phyloP scores from a whole-genome alignment of 1,140 invertebrate species.

The Augochlora pura region DNA sequence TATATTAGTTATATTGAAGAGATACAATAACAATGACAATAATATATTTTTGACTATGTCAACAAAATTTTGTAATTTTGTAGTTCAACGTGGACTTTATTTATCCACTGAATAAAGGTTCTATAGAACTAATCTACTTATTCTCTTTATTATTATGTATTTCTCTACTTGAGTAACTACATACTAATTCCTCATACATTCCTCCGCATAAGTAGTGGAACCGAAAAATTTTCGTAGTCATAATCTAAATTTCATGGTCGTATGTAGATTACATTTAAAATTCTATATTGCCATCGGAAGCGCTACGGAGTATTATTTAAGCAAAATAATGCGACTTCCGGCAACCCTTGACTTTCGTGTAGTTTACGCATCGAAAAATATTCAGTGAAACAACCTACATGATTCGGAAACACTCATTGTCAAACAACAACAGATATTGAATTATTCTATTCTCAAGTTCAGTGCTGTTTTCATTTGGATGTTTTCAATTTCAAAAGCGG shows the following conservation, averaged over 20 bases:
- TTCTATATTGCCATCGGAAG: background rate
- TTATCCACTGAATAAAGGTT: constrained; percentile 37
- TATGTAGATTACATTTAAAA: background rate
- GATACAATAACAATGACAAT: constrained; percentile 47
- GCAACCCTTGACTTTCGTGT: constrained; percentile 72
- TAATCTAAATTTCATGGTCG: background rate
- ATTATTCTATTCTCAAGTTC: constrained; percentile 15
- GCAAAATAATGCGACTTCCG: constrained; percentile 75
- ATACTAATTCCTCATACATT: too few relatives aligned
- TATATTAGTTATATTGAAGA: constrained; percentile 26
- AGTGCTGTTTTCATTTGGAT: background rate
- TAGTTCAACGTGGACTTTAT: constrained; percentile 33
- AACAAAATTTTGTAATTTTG: constrained; percentile 57
- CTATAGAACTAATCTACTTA: background rate
- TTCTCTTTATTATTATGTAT: too few relatives aligned
- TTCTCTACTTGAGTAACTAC: too few relatives aligned
- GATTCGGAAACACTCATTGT: constrained; percentile 34
- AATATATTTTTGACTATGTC: constrained; percentile 61
- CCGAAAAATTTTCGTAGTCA: too few relatives aligned
- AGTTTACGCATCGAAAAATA: constrained; percentile 60
- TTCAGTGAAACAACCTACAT: constrained; percentile 79
- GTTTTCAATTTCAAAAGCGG: background rate
- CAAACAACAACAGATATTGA: background rate
- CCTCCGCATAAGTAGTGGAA: too few relatives aligned
- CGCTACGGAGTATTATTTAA: constrained; percentile 63